Evolutionary conservation across 1,140 invertebrate genomes (phyloP).

Genomic region (Drosophila nannoptera): DNA sequence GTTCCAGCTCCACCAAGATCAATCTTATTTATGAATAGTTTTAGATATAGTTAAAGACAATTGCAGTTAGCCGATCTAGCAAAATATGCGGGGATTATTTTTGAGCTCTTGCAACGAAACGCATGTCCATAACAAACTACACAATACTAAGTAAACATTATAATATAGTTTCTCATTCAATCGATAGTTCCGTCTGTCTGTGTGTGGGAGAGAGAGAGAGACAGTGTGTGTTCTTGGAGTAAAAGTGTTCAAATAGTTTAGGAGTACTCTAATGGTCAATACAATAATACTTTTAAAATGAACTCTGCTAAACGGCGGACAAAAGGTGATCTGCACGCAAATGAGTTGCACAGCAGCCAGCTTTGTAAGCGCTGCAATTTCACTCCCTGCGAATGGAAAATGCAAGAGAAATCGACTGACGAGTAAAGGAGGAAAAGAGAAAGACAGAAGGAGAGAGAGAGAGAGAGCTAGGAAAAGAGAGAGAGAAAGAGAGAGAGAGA

Average conservation of each 20-base stretch:
- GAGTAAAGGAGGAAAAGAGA: neutral
- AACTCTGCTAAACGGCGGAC: neutral
- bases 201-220: conserved; percentile 11
- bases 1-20: neutral
- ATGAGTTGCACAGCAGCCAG: conserved; percentile 1
- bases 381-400: neutral
- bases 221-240: conserved; percentile 12
- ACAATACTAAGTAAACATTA: conserved; percentile 10
- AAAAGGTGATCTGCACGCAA: neutral
- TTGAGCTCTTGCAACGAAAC: conserved; percentile 31
- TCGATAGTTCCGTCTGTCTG: neutral
- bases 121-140: neutral
- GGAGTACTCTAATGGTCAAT: neutral
- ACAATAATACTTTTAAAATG: conserved; percentile 9
- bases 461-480: neutral
- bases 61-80: conserved; percentile 6
- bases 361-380: neutral
- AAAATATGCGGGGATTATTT: conserved; percentile 9
- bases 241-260: neutral
- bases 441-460: conserved; percentile 2
- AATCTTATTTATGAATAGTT: conserved; percentile 1
- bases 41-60: conserved; percentile 9
- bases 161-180: conserved; percentile 5
- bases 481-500: neutral
- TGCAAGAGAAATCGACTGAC: neutral